phyloP scores from a whole-genome alignment of 2,797 vertebrate genomes.

The Nothura maculosa region DNA sequence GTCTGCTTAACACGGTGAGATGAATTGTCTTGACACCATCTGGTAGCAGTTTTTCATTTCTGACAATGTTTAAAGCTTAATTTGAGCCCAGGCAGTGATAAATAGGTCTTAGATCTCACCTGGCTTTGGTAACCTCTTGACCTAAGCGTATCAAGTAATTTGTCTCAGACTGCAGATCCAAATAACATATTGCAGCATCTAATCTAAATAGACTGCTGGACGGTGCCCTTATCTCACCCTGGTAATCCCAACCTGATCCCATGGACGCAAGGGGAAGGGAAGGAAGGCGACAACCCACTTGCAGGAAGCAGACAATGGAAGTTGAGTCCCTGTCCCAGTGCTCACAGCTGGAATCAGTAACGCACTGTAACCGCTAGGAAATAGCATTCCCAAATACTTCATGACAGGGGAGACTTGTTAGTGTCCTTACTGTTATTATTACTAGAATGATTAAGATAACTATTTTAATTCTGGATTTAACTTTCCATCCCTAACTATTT shows the following conservation, averaged over 20 bases:
- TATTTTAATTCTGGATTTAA: constrained; percentile 34
- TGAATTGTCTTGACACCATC: constrained; percentile 79
- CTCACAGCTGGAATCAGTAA: constrained; percentile 37
- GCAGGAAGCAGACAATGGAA: not conserved
- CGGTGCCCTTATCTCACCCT: constrained; percentile 1
- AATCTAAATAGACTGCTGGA: constrained; percentile 67
- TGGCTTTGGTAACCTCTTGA: constrained; percentile 84
- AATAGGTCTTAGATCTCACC: constrained; percentile 83
- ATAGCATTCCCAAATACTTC: constrained; percentile 24
- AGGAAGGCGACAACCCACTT: not conserved
- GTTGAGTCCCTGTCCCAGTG: constrained; percentile 23
- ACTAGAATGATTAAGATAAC: not conserved
- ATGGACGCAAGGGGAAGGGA: not conserved
- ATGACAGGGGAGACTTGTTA: not conserved
- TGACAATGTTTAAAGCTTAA: constrained; percentile 87
- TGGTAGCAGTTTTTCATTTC: constrained; percentile 84
- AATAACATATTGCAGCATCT: constrained; percentile 65
- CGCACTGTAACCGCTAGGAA: constrained; percentile 44
- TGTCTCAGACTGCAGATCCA: constrained; percentile 76
- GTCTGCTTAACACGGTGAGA: constrained; percentile 51
- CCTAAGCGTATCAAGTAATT: constrained; percentile 79
- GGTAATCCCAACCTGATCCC: constrained; percentile 23
- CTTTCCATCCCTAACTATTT: too few relatives aligned
- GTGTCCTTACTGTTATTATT: not conserved
- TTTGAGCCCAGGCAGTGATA: constrained; percentile 85